Evolutionary conservation across 2,113 vertebrate genomes (phyloP), one percentile per base, ranked within the genome.

Genomic region (Entomyzon cyanotis): DNA sequence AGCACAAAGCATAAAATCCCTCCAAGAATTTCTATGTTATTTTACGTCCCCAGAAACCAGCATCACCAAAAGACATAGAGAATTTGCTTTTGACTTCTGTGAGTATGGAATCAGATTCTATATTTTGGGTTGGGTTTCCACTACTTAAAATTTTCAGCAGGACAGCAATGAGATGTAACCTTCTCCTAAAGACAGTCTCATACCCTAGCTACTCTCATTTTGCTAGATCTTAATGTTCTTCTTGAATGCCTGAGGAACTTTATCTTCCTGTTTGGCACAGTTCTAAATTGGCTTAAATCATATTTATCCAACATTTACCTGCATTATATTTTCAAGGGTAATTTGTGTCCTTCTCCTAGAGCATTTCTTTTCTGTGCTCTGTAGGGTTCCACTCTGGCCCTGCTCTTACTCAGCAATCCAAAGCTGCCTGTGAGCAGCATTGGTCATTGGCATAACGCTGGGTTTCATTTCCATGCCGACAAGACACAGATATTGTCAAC

Each of bases 151-250:
- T 94, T 83, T 94, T 95, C 56, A 75, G 68, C 92, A 93, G 96
- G 94, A 96, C 79, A 97, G 91, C 94, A 95, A 95, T 95, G 92
- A 97, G 91, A 90, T n/a, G 15, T 82, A 97, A 94, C 82, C 84
- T 97, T 96, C 87, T 97, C 75, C 90, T 96, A 94, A 97, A 96
- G 93, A 96, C 79, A 94, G 81, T 96, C 90, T 87, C 93, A 93
- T 95, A 96, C 84, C 96, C 82, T 92, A 93, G 89, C 84, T 91
- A 91, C 87, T 97, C 84, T 97, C 88, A 96, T 97, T 98, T 97
- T 96, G 89, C 93, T 98, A 96, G 96, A 93, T 96, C 97, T 97
- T 94, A 97, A 96, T 98, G 96, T 97, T 97, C 96, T 97, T 97
- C 95, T 95, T 97, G 93, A 98, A 97, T 97, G 94, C 96, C 95